Percentiles rank a stretch among this genome's conserved stretches.
Evolutionary conservation across 1,140 invertebrate species (phyloP).

Genomic region (Zaprionus davidi): DNA sequence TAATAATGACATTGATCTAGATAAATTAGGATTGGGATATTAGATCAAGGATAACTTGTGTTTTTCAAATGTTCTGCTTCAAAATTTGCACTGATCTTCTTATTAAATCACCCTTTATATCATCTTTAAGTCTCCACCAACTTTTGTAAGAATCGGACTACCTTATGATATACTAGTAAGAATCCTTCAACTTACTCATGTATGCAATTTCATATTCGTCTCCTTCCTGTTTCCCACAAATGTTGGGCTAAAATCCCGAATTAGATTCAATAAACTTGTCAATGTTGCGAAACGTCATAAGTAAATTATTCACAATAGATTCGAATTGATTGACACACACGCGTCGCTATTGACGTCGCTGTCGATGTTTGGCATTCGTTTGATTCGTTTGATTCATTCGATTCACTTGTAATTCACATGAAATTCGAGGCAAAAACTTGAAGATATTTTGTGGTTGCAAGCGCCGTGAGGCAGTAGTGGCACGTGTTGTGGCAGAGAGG

Average conservation of each 20-base stretch:
- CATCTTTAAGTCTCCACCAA: background rate
- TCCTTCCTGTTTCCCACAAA: background rate
- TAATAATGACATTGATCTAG: background rate
- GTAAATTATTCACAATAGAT: constrained; percentile 79
- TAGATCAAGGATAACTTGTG: too few relatives aligned
- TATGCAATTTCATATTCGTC: background rate
- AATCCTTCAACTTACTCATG: background rate
- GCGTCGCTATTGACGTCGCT: constrained; percentile 42
- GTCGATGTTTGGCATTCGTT: constrained; percentile 54
- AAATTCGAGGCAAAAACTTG: constrained; percentile 52
- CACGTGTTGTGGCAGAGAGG: constrained; percentile 55
- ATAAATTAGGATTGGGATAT: too few relatives aligned
- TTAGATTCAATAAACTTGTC: constrained; percentile 69
- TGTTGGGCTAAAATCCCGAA: constrained; percentile 11
- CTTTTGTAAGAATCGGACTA: background rate
- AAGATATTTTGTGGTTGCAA: constrained; percentile 49
- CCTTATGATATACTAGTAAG: background rate
- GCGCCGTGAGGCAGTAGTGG: constrained; percentile 26
- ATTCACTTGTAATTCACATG: constrained; percentile 55
- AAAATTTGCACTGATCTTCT: too few relatives aligned
- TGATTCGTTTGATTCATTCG: constrained; percentile 67
- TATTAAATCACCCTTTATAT: background rate
- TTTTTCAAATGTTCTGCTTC: too few relatives aligned
- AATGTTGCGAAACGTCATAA: constrained; percentile 62
- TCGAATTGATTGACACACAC: constrained; percentile 74